Evolutionary conservation across 92 coral and sea anemone species (phyloP), one percentile per base, ranked within the genome.

Genomic region (Parazoanthus swiftii): DNA sequence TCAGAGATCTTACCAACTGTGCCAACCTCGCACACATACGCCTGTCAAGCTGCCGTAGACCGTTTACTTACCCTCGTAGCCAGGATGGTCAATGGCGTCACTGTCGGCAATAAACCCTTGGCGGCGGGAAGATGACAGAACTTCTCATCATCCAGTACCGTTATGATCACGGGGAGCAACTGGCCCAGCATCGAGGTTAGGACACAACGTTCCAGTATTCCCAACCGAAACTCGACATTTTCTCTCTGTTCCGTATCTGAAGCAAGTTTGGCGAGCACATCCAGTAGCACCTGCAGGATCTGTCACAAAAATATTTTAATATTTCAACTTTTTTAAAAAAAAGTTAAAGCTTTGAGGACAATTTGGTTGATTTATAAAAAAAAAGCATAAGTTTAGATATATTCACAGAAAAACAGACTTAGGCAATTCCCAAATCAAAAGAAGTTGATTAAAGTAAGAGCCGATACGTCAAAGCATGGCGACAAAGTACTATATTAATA

Each of bases 121-220:
- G 95, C 95, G 54, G 91, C 44, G 38, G 99, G 86, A 48, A 93
- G 89, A 39, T 86, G 86, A 74, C 96, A 91, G 68, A 91, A 90
- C 86, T 92, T 92, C 14, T 95, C 91, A 91, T 92, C 89, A 23
- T 95, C 93, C 89, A 95, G 78, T 23, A 93, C 93, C 9, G 98
- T 91, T 78, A 95, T 90, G 77, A 97, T 88, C 25, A 95, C 56
- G 43, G 96, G 95, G 80, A 97, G 85, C 58, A 93, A 88, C 88
- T 95, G 98, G 48, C 95, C 98, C 73, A 88, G 82, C 67, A 94
- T 85, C 6, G 99, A 77, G 8, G 95, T 92, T n/a, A 91, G 91
- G 90, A 92, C 88, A 5, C 92, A 90, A 85, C 92, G 90, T 71
- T 97, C 97, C 18, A 97, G 89, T 11, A 92, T 90, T 33, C 91